Conservation (phyloP, 2,113 vertebrate genomes). For the Zosterops lateralis region DNA sequence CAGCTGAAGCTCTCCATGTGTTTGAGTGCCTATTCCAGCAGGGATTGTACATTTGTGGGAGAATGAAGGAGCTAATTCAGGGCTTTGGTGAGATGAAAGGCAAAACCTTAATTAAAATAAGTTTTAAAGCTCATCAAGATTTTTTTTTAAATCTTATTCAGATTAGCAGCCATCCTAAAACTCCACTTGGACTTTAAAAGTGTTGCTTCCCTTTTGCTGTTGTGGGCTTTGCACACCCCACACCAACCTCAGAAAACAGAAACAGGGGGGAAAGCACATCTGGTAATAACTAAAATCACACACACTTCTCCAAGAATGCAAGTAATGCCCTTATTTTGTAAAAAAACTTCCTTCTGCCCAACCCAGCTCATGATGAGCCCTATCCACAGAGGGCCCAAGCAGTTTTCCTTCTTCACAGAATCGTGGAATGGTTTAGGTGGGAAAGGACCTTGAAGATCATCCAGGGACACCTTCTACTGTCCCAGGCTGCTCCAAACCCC, state of each 20-base stretch:
- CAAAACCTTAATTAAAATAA: slow-evolving; percentile 59
- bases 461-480: rapidly evolving
- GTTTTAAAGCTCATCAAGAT: slow-evolving; percentile 44
- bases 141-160: neutral
- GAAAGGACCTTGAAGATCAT: neutral
- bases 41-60: neutral
- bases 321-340: neutral
- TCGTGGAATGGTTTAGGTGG: too few species aligned
- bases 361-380: rapidly evolving
- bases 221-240: neutral
- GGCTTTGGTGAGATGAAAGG: slow-evolving; percentile 50
- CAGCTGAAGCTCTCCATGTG: neutral
- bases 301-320: neutral
- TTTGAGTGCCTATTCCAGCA: neutral
- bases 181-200: neutral
- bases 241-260: neutral
- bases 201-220: neutral
- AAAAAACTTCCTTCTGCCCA: neutral
- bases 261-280: neutral
- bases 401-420: neutral
- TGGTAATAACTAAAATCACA: neutral
- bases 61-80: slow-evolving; percentile 24
- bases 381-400: rapidly evolving
- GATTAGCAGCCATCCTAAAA: slow-evolving; percentile 39
- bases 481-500: neutral